phyloP scores from a whole-genome alignment of 2,797 vertebrate genomes.

The Silurus lanzhouensis region DNA sequence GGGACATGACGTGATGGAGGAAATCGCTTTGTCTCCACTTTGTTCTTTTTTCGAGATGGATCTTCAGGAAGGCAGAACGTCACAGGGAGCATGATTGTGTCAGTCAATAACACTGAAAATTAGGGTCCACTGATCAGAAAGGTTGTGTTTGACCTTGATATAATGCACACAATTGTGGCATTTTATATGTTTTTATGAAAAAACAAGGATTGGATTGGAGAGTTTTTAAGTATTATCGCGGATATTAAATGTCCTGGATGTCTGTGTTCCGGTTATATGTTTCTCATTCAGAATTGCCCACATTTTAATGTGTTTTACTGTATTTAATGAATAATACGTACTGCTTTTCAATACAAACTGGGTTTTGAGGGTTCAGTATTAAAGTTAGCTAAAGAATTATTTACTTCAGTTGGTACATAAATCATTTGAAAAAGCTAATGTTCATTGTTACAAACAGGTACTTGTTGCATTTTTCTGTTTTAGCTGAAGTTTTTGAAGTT shows the following conservation, averaged over 20 bases:
- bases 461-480: background rate
- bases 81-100: background rate
- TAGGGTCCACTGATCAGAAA: background rate
- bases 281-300: background rate
- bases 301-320: constrained; percentile 1
- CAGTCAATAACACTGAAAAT: constrained; percentile 20
- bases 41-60: constrained; percentile 33
- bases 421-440: background rate
- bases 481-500: too few species aligned
- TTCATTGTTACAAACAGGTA: background rate
- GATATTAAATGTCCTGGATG: background rate
- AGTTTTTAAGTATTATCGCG: background rate
- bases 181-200: constrained; percentile 9
- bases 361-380: background rate
- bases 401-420: background rate
- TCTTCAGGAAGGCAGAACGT: background rate
- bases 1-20: background rate
- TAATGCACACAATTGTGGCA: background rate
- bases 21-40: constrained; percentile 33
- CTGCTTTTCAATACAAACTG: background rate
- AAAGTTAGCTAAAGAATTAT: background rate
- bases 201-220: background rate
- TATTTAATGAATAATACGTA: background rate
- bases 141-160: background rate
- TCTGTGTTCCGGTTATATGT: background rate